Base-by-base conservation (phyloP, 2,113 vertebrate species). In the Scopus umbretta region DNA sequence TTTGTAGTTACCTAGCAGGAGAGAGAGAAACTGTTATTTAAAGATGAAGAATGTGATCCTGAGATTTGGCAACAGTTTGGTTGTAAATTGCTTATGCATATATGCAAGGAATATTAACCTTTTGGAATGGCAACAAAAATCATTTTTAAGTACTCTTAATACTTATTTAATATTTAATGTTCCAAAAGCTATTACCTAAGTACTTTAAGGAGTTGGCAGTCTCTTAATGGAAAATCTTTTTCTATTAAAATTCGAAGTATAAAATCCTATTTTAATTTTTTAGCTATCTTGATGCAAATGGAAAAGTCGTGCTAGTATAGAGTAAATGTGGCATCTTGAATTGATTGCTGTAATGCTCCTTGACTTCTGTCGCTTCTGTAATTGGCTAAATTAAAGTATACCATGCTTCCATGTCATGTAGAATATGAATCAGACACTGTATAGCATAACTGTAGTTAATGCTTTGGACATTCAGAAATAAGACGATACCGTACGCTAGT, bases 381-480 rank as follows among this genome's bases (percentile, higher is more conserved):
- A 94, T 91, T 90, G 81, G 89, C 86, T 95, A 45, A 89, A 95
- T 90, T 94, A 91, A 91, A 92, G 78, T 91, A 85, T 86, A 32
- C 42, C 13, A 6, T 94, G 80, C 56, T 82, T 86, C 50, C 29
- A 23, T 84, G 80, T 88, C 80, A 25, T 42, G 29, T 50, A 62
- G 80, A 76, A 53, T 61, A 29, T 70, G 70, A 84, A 40, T 76
- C 78, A 90, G 89, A 59, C 29, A 16, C 66, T 80, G 78, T 5
- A 11, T 49, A 58, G 81, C 67, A 16, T 63, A 61, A 80, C n/a
- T 75, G n/a, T 25, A 90, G 30, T 67, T 73, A 38, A 53, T 70
- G 61, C 76, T 81, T 81, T 53, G 86, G 40, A 26, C 26, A 5
- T 72, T 94, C 36, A 79, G 68, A 65, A 79, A 79, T 68, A 30